Conservation (phyloP, 35 echinoderm and acorn worm genomes). For the Nesometra sesokonis region DNA sequence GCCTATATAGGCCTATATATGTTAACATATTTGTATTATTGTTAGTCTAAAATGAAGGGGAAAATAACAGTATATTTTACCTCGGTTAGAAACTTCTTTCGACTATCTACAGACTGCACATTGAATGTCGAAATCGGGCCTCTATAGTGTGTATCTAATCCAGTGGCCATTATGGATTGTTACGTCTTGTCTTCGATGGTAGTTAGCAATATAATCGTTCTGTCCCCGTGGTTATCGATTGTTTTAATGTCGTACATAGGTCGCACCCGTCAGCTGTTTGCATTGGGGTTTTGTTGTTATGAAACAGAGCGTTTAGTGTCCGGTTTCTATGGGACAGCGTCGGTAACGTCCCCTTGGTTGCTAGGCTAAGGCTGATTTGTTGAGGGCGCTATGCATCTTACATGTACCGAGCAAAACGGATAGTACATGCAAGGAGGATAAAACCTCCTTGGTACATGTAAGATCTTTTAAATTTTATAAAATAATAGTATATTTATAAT, state of each 20-base stretch:
- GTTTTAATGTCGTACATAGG: background rate
- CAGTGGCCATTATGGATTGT: background rate
- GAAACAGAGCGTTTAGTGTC: background rate
- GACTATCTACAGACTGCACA: background rate
- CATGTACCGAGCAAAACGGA: too few relatives aligned
- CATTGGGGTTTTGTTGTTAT: background rate
- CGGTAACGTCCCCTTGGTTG: background rate
- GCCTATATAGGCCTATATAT: too few relatives aligned
- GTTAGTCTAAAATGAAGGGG: too few relatives aligned
- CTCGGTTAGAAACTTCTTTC: background rate
- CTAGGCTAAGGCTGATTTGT: background rate
- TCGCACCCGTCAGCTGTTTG: background rate
- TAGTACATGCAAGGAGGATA: too few relatives aligned
- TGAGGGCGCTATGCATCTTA: background rate
- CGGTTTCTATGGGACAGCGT: background rate
- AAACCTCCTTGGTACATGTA: too few relatives aligned
- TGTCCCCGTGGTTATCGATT: background rate
- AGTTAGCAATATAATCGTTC: background rate
- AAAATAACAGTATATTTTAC: background rate
- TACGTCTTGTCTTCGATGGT: background rate
- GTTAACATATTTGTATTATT: too few relatives aligned
- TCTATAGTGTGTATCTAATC: background rate
- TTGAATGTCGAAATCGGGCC: background rate
- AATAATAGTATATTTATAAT: too few relatives aligned
- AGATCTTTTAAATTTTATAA: too few relatives aligned